phyloP scores from a whole-genome alignment of 2,113 vertebrate genomes.

The Hippocampus abdominalis region DNA sequence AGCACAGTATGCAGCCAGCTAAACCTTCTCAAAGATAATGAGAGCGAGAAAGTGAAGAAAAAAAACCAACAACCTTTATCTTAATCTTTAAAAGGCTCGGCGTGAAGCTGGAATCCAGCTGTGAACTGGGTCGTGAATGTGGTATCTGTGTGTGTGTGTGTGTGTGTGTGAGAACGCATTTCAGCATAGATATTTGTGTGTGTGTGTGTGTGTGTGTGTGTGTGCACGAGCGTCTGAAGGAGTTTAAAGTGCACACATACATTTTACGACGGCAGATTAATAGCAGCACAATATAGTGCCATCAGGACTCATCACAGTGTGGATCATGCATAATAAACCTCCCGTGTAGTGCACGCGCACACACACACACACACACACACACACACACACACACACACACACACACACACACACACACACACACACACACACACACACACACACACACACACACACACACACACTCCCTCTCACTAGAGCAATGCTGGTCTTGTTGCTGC shows the following conservation, averaged over 20 bases:
- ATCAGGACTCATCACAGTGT: conserved; percentile 70
- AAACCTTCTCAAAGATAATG: conserved; percentile 67
- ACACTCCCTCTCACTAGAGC: conserved; percentile 77
- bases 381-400: too few species aligned
- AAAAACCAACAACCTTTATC: conserved; percentile 55
- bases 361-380: conserved; percentile 20
- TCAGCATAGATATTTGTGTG: conserved; percentile 16
- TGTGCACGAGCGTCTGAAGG: conserved; percentile 12
- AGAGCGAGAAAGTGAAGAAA: neutral
- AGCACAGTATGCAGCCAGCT: conserved; percentile 55
- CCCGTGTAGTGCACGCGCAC: conserved; percentile 51
- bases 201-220: conserved; percentile 8
- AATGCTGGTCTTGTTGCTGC: conserved; percentile 80
- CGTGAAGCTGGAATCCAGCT: conserved; percentile 57
- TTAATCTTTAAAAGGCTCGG: conserved; percentile 66
- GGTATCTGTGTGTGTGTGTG: neutral
- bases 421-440: conserved; percentile 4
- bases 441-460: conserved; percentile 1
- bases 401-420: too few species aligned
- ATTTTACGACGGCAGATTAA: conserved; percentile 67
- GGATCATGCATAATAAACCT: conserved; percentile 69
- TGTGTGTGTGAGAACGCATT: conserved; percentile 14
- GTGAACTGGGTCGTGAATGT: conserved; percentile 48
- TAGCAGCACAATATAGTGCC: conserved; percentile 61
- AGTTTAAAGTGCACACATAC: conserved; percentile 58